Percentiles rank a stretch among this genome's conserved stretches.
These are phyloP conservation scores for Tympanuchus pallidicinctus DNA, from an alignment of 2,113 vertebrate species.

Conservation along the genomic window DNA sequence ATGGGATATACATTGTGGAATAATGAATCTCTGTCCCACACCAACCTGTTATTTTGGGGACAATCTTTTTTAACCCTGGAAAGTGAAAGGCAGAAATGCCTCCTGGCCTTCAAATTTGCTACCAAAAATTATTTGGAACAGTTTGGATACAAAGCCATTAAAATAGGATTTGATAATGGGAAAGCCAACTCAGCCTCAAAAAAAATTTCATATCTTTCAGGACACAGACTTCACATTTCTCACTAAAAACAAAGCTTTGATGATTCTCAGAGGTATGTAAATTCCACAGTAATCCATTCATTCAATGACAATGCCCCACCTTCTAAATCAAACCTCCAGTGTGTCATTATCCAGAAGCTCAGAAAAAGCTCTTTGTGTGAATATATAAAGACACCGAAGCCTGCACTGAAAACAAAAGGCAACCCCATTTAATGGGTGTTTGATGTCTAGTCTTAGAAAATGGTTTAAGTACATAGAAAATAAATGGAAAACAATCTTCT, in stretches of 20 bases:
- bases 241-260: slow-evolving; percentile 59
- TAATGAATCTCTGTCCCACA: neutral
- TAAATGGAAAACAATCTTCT: slow-evolving; percentile 41
- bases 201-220: slow-evolving; percentile 43
- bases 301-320: slow-evolving; percentile 53
- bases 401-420: slow-evolving; percentile 8
- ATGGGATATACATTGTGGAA: neutral
- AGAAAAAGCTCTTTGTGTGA: slow-evolving; percentile 49
- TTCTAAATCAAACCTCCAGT: slow-evolving; percentile 56
- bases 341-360: slow-evolving; percentile 37
- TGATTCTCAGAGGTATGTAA: slow-evolving; percentile 62
- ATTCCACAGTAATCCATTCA: slow-evolving; percentile 54
- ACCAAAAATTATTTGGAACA: neutral
- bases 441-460: slow-evolving; percentile 33
- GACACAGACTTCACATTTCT: slow-evolving; percentile 57
- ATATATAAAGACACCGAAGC: slow-evolving; percentile 35
- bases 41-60: neutral
- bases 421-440: slow-evolving; percentile 21
- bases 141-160: slow-evolving; percentile 12
- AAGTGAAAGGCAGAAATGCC: neutral
- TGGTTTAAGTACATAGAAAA: slow-evolving; percentile 15
- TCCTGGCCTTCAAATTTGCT: neutral
- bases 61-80: neutral
- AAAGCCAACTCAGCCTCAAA: slow-evolving; percentile 58
- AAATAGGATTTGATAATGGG: neutral